Conservation (phyloP, 2,113 vertebrate species). For the Crocuta crocuta region DNA sequence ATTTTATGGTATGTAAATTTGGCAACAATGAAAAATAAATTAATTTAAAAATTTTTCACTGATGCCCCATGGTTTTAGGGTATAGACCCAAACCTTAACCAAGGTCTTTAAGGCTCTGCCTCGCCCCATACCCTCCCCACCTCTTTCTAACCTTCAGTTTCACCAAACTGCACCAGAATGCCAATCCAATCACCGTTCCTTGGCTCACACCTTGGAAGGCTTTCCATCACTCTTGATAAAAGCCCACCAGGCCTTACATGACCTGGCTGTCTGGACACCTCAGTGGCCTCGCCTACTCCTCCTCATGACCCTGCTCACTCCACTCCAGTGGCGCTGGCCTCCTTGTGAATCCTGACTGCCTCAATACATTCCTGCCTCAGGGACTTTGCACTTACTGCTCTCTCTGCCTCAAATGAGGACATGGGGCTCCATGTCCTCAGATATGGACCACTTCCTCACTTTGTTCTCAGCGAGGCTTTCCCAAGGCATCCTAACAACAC, state of each 20-base stretch:
- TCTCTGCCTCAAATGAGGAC: background rate
- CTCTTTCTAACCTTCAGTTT: background rate
- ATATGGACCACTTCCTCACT: background rate
- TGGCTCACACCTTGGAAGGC: background rate
- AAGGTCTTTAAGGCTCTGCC: background rate
- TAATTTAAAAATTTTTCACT: background rate
- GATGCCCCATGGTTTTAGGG: background rate
- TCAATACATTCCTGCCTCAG: background rate
- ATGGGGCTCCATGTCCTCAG: background rate
- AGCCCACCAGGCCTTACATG: background rate
- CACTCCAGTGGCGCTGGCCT: background rate
- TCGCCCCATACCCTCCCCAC: too few species aligned
- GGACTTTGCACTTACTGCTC: background rate
- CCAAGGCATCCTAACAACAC: background rate
- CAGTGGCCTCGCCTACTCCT: background rate
- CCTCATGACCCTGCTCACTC: background rate
- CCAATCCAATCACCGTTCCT: background rate
- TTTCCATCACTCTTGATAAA: background rate
- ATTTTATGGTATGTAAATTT: background rate
- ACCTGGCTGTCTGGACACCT: background rate
- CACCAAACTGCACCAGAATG: background rate
- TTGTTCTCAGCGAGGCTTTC: background rate
- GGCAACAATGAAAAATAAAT: background rate
- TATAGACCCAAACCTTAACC: background rate
- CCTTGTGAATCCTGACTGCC: background rate